Percentiles rank a stretch among this genome's conserved stretches.
phyloP scores from a whole-genome alignment of 1,140 invertebrate species.

The Ephestia elutella region DNA sequence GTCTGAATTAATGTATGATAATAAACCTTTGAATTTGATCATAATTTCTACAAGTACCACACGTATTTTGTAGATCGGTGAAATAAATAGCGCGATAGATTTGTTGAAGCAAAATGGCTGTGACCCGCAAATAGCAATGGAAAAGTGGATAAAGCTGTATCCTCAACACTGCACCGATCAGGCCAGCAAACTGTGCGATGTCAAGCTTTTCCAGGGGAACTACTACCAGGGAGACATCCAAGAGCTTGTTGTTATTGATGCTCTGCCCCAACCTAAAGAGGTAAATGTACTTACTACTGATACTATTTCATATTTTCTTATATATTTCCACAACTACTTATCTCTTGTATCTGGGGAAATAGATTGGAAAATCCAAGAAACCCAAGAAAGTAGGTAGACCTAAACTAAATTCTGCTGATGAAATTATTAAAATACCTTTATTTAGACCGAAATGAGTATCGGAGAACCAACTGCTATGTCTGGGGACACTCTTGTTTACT shows the following conservation, averaged over 20 bases:
- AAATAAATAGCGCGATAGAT: slow-evolving; percentile 51
- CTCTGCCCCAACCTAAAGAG: slow-evolving; percentile 13
- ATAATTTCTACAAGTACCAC: too few species aligned
- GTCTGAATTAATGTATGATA: too few species aligned
- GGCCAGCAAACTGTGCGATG: slow-evolving; percentile 35
- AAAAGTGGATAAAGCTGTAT: slow-evolving; percentile 47
- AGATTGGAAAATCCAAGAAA: too few species aligned
- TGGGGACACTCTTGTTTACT: slow-evolving; percentile 26
- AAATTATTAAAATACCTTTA: too few species aligned
- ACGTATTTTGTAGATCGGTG: slow-evolving; percentile 27
- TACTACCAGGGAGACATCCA: slow-evolving; percentile 41
- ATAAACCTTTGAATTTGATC: too few species aligned
- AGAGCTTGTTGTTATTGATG: slow-evolving; percentile 27
- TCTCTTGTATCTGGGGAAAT: too few species aligned
- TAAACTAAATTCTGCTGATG: too few species aligned
- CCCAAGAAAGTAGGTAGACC: too few species aligned
- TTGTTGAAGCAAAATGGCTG: slow-evolving; percentile 44
- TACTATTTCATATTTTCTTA: too few species aligned
- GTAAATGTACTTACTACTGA: not conserved
- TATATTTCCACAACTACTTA: not conserved
- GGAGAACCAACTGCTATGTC: not conserved
- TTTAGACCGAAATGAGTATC: slow-evolving; percentile 7
- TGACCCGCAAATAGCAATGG: slow-evolving; percentile 31
- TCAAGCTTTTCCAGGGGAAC: slow-evolving; percentile 35
- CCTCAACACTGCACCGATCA: slow-evolving; percentile 50